Base-by-base conservation (phyloP, 2,113 vertebrate species). In the Gymnocephalus cernua region DNA sequence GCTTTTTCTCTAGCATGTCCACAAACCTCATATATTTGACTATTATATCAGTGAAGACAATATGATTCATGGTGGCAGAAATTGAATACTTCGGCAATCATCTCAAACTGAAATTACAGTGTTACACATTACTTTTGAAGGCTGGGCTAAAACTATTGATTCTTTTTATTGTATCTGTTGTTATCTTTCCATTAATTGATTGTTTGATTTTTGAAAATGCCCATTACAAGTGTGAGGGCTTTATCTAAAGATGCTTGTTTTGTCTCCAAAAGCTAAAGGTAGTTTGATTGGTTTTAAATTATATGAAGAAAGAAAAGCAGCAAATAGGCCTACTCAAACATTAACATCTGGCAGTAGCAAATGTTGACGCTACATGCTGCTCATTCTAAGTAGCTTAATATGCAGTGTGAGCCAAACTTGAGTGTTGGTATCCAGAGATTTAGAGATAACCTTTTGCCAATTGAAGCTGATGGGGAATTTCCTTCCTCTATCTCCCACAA, bases 1-100 rank as follows among this genome's bases (percentile, higher is more conserved):
- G 73, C 51, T 77, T 81, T 86, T 79, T 69, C 47, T 32, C 56
- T 15, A 44, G 67, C 74, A 77, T 82, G 85, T 69, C 72, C 69
- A 77, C 65, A 84, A 54, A 71, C 50, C 50, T 88, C 63, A 78
- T 67, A 61, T 74, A 58, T 65, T 45, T 53, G 70, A 68, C 65
- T n/a, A 78, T 66, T 84, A 67, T 54, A 53, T 62, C 29, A 59
- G 35, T 13, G 62, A 67, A 75, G 86, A 75, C 56, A 74, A 74
- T 48, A 32, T 4, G 3, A 73, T 79, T 71, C 54, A 62, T 68
- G 74, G 38, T 72, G 69, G 71, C n/a, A 77, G 70, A 64, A 45
- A 86, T 57, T 7, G 10, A 45, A 62, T 16, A 27, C n/a, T 48
- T 56, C 45, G 8, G 21, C 62, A 38, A 62, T 54, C 3, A 61